Base-by-base conservation (phyloP, 2,797 vertebrate species). In the Enteromius viviparus region DNA sequence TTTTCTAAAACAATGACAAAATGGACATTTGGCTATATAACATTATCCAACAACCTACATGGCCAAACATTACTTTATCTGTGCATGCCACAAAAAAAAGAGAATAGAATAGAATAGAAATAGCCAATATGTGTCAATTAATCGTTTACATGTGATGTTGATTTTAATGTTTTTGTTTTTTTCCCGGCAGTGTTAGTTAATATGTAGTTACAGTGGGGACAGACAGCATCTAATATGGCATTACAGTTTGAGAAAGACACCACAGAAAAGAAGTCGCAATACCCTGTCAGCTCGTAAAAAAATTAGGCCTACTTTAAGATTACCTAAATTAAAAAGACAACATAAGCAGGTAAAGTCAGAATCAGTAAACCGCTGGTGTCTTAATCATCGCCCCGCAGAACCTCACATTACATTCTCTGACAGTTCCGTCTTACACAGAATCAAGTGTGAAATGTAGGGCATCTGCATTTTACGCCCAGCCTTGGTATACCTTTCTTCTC, bases 381-480 rank as follows among this genome's bases (percentile, higher is more conserved):
- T 62, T 83, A 78, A 78, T 76, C 76, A 83, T 68, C 79, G 2
- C 51, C 76, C 37, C n/a, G 26, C 60, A 47, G 51, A 81, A 81
- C 37, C 77, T 66, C 45, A 47, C 69, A 76, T 78, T 86, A 78
- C 53, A 64, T 72, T 71, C 51, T 74, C 70, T 84, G 47, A 64
- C 84, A 66, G 65, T 69, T 84, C 77, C 45, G 26, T 76, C 80
- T 87, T 40, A 71, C 64, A 69, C 58, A 65, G 65, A 65, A 76
- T 65, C 70, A 60, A 80, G 71, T 76, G 76, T 81, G 80, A 83
- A 90, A 90, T 90, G 76, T 84, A 90, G 88, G 90, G 81, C 78
- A 69, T 89, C 92, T 85, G 72, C 83, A 84, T 91, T 94, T 94
- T 92, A 88, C 84, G 85, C 87, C 88, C 90, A 90, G 87, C 82